phyloP scores from a whole-genome alignment of 1,140 invertebrate species.

The Aphaenogaster floridana region DNA sequence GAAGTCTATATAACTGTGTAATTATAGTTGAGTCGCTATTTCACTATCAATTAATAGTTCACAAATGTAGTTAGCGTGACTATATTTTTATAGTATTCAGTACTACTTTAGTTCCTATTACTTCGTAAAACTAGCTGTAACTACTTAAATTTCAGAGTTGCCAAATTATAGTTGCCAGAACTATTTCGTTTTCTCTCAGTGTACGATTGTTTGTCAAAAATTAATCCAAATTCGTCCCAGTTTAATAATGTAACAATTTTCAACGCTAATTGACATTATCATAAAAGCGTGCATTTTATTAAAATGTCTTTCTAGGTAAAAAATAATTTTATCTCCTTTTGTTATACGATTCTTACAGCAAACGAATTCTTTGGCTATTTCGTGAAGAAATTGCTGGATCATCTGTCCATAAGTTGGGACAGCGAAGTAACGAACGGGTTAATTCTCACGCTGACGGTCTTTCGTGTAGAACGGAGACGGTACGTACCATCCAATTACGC shows the following conservation, averaged over 20 bases:
- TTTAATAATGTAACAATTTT: neutral
- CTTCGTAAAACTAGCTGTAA: no score
- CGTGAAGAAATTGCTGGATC: neutral
- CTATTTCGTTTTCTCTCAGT: no score
- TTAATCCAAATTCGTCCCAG: neutral
- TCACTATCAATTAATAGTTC: no score
- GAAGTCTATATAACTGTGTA: no score
- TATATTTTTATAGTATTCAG: no score
- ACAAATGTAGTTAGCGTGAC: no score
- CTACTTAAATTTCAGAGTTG: no score
- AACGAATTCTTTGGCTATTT: neutral
- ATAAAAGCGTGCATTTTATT: neutral
- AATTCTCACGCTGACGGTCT: slow-evolving; percentile 60
- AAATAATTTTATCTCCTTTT: no score
- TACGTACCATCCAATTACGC: slow-evolving; percentile 69
- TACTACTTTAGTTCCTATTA: no score
- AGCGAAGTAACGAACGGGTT: slow-evolving; percentile 55
- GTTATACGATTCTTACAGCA: neutral
- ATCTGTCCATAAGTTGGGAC: slow-evolving; percentile 20
- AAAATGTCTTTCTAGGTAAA: neutral
- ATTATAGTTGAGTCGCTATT: no score
- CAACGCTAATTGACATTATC: neutral
- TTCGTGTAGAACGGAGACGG: slow-evolving; percentile 31
- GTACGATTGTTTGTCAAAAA: neutral
- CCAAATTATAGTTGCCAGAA: no score